These are phyloP conservation scores for Micrasema longulum DNA, from an alignment of 1,140 invertebrate genomes.

Conservation along the genomic window DNA sequence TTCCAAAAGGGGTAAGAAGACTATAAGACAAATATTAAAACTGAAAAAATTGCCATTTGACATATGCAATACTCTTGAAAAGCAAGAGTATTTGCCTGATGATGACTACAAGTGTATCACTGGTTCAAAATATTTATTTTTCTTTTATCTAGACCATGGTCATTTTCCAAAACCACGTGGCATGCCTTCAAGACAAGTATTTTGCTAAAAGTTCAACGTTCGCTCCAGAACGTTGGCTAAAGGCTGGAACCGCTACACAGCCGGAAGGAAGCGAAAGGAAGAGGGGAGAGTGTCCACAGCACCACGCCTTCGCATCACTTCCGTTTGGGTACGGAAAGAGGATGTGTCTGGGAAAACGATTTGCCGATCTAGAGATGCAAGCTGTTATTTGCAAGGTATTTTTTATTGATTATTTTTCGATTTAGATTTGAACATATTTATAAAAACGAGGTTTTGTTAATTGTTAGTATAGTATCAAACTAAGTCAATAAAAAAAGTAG, in stretches of 20 bases:
- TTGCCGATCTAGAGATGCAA: constrained; percentile 82
- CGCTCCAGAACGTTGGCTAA: constrained; percentile 83
- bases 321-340: constrained; percentile 81
- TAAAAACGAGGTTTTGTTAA: not conserved
- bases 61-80: no score
- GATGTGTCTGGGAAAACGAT: constrained; percentile 80
- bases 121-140: no score
- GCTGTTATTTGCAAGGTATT: constrained; percentile 74
- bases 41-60: no score
- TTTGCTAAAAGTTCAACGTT: constrained; percentile 77
- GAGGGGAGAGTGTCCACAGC: constrained; percentile 44
- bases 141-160: constrained; percentile 75
- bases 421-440: no score
- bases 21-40: no score
- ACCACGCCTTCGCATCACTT: constrained; percentile 75
- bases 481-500: not conserved
- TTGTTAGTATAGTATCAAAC: not conserved
- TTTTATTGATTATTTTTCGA: not conserved
- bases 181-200: constrained; percentile 79
- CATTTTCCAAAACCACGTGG: constrained; percentile 84
- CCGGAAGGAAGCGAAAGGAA: not conserved
- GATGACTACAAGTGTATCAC: no score
- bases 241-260: constrained; percentile 49
- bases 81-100: no score
- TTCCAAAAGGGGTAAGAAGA: constrained; percentile 90